Base-by-base conservation (phyloP, 1,140 invertebrate genomes). In the Pogonomyrmex barbatus region DNA sequence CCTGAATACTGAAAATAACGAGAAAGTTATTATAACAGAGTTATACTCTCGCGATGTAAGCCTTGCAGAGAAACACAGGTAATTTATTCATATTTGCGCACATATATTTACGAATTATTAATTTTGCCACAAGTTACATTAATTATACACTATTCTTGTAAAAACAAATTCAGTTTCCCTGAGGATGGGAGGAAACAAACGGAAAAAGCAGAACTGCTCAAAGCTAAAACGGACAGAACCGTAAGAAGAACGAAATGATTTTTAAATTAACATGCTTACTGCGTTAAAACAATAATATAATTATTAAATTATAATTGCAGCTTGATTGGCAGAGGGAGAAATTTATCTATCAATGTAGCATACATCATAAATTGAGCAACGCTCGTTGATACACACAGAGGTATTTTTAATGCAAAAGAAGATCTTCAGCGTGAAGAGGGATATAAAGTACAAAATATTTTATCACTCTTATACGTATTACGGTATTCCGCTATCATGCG, bases 301-400 rank as follows among this genome's bases (percentile, higher is more conserved):
- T 30, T 24, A 24, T 75, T 4, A 68, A 47, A 30, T 30, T 9
- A 78, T 52, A 50, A 36, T 87, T 87, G 10, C 47, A 90, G 88
- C 50, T 89, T 70, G 88, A 89, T 36, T 68, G 70, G 47, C 89
- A 90, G 24, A 87, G 89, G 50, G 83, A 85, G 62, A 85, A 73
- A 70, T 90, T 90, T 36, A 87, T 90, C 60, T 85, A 90, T 65
- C 85, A 87, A 60, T 90, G 89, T 50, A 89, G 88, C 17, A 70
- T 83, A 39, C 65, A 85, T 10, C 81, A 90, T 39, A 87, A 87
- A 87, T 78, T 85, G 33, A 75, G 58, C 24, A 89, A 81, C 33
- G 45, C 52, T 42, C 71, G 62, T 54, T 56, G 83, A 81, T 89
- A 56, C 30, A 36, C 4, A 5, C 12, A 4, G 4, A 4, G 6